Evolutionary conservation across 2,113 vertebrate species (phyloP), one percentile per base, ranked within the genome.

Genomic region (Sitta europaea): DNA sequence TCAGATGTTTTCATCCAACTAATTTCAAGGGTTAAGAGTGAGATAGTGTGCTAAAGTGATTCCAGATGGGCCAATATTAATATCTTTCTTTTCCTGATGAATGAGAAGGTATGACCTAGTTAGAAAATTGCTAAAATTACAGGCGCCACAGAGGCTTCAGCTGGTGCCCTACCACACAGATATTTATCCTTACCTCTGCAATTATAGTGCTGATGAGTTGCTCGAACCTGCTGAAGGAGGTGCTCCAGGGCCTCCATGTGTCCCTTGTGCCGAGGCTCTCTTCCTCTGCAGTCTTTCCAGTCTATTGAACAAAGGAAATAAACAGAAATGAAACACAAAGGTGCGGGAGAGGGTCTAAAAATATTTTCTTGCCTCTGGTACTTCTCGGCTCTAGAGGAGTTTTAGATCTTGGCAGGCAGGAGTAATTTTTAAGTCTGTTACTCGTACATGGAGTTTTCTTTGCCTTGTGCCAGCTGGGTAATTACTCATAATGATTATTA

Each of bases 11-110:
- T 81, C 70, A 65, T 55, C 73, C 91, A 91, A 66, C 86, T 93
- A 89, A 96, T 96, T 96, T 92, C 95, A 98, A 98, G 98, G 98
- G 98, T 98, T 98, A 98, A 98, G 96, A 97, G 95, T 71, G 90
- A 98, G 99, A 99, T 99, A 99, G 98, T 97, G 88, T 24, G n/a
- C 95, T 97, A 98, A 99, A 99, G 98, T 99, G 98, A 98, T 98
- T 99, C 99, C 99, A 99, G 99, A 99, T 99, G 98, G 98, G 98
- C 98, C 98, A 98, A 98, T 99, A 99, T 99, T 99, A 99, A 98
- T 99, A 99, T 99, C 99, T 99, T 98, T 98, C 98, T 97, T 91
- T 97, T 98, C 97, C 98, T 98, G 99, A 99, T 99, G 99, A 99
- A 99, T 99, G 98, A 98, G 98, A 99, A 99, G 98, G 98, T 99